Evolutionary conservation across 53 echinoderm and acorn worm genomes (phyloP), one percentile per base, ranked within the genome.

Genomic region (Stichopus horrens): DNA sequence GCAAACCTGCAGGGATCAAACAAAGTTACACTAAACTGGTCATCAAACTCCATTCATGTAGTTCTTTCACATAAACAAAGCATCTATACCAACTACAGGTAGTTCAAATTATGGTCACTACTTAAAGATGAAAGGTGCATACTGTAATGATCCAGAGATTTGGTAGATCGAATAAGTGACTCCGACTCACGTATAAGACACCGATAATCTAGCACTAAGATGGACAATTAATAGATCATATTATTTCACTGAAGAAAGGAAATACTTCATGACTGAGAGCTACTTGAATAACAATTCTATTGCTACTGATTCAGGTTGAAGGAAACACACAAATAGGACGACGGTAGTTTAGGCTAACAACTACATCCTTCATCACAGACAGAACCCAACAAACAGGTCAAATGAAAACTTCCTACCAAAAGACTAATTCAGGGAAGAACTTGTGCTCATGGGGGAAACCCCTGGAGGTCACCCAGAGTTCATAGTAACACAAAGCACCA

Each of bases 331-430:
- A 18, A 71, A 18, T 71, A 7, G 7, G 18, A 71, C 71, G 19
- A n/a, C 7, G 71, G 7, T 37, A 37, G 37, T 71, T 18, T 63
- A 63, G 63, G 16, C 63, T 63, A 71, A 71, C 18, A 16, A 71
- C 71, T 71, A 71, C 71, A 71, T 71, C 71, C 71, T 16, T 71
- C 14, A 16, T 18, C 19, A 71, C n/a, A 13, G 6, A 71, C 19
- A 5, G 4, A 71, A 71, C 71, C 71, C 71, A 71, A 71, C 37
- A 37, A 71, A 63, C 71, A 71, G 71, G 71, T 71, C 71, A 71
- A 18, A 71, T 71, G 71, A 71, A 71, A 71, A 71, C 71, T 71
- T 71, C 71, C 71, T 71, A 20, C 71, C 71, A 71, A 7, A 18
- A 71, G 71, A 5, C 71, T 71, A 71, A 37, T 71, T 71, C 71